Evolutionary conservation across 2,797 vertebrate genomes (phyloP), one percentile per base, ranked within the genome.

Genomic region (Pseudotriccus pelzelni): DNA sequence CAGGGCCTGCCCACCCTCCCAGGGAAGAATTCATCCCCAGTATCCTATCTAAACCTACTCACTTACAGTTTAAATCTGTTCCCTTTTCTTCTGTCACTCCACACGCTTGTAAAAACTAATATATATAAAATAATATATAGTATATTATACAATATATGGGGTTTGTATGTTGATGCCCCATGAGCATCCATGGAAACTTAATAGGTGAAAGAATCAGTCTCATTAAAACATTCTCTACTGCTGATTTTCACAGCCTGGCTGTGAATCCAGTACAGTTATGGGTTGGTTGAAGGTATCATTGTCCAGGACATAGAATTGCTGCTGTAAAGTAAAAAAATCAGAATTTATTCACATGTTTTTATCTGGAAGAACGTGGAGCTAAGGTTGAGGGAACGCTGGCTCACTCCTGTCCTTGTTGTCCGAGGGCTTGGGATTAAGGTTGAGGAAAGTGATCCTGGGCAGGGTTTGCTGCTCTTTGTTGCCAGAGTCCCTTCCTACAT

Each of bases 141-240:
- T 62, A 22, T 24, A 21, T 69, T 34, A 23, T 60, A 23, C 17
- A 46, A 21, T 50, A 37, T 14, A 3, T 44, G 15, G 4, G 7
- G 18, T 84, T 36, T 30, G 10, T 34, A 0, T 22, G 7, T 24
- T 66, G 46, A 2, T 66, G 21, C 3, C 7, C 6, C 0, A 0
- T 44, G 15, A 44, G n/a, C 53, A 60, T 84, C 41, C 3, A 0
- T 28, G 34, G 25, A 46, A 60, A 20, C 39, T 30, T 77, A 63
- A 23, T 6, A n/a, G 27, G 4, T 58, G 46, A 23, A 55, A 13
- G 9, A 28, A 16, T 34, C 12, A 27, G 9, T 41, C 20, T 64
- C 13, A 14, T 25, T 10, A 8, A 44, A 85, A 32, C 11, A 3
- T 43, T 43, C 8, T 41, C 8, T 47, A 43, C n/a, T 58, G 9